These are phyloP conservation scores for Heterotis niloticus DNA, from an alignment of 2,113 vertebrate species.

Conservation along the genomic window DNA sequence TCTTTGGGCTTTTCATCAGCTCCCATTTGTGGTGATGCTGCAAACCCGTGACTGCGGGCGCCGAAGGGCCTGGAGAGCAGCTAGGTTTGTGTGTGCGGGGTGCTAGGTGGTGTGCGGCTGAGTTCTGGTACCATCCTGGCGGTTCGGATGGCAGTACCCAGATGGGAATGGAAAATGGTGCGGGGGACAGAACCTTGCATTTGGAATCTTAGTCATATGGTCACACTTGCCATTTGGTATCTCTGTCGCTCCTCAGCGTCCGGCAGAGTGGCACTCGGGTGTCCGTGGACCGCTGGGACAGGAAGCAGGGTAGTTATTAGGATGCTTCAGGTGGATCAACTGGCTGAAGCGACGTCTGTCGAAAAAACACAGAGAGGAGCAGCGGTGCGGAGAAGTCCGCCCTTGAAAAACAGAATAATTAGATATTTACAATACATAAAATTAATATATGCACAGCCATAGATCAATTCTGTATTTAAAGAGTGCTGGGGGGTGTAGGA, in stretches of 20 bases:
- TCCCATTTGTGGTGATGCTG: not conserved
- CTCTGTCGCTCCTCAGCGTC: too few relatives aligned
- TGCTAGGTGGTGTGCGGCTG: conserved; percentile 26
- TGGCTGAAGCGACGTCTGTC: conserved; percentile 54
- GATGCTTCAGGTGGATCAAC: conserved; percentile 46
- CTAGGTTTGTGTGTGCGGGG: conserved; percentile 34
- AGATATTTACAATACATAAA: conserved; percentile 68
- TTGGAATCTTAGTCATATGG: too few relatives aligned
- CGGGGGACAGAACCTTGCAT: too few relatives aligned
- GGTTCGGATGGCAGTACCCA: not conserved
- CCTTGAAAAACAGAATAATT: conserved; percentile 67
- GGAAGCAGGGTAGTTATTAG: conserved; percentile 48
- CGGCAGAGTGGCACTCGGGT: too few relatives aligned
- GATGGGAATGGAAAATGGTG: not conserved
- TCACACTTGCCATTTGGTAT: too few relatives aligned
- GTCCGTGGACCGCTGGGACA: conserved; percentile 24
- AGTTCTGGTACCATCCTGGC: conserved; percentile 36
- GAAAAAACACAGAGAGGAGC: conserved; percentile 44
- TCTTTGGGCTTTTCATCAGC: not conserved
- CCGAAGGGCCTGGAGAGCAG: not conserved
- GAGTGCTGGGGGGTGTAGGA: conserved; percentile 47
- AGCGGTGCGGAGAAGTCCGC: conserved; percentile 50
- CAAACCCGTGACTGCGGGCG: not conserved
- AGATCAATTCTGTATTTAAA: conserved; percentile 69
- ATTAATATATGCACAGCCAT: conserved; percentile 70